Conservation (phyloP, 1,140 invertebrate species). For the Heliothis subflexa region DNA sequence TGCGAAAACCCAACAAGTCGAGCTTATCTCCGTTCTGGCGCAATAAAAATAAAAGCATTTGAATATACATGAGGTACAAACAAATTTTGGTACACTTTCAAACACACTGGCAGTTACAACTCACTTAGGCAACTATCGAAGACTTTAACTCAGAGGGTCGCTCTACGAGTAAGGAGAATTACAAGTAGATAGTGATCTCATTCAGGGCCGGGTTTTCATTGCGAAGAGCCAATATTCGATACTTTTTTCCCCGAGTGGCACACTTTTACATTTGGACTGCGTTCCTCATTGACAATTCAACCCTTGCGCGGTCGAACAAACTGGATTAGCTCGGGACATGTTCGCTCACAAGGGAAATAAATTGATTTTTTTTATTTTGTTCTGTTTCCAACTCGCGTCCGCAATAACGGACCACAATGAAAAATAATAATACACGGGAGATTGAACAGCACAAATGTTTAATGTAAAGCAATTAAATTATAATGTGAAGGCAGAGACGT, state of each 20-base stretch:
- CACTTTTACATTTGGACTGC: slow-evolving; percentile 77
- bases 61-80: not conserved
- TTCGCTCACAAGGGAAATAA: slow-evolving; percentile 78
- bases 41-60: not conserved
- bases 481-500: slow-evolving; percentile 14
- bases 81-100: not conserved
- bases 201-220: slow-evolving; percentile 64
- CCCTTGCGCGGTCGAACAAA: slow-evolving; percentile 83
- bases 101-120: slow-evolving; percentile 21
- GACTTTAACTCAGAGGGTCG: slow-evolving; percentile 44
- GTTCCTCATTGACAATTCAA: slow-evolving; percentile 82
- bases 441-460: slow-evolving; percentile 62
- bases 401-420: slow-evolving; percentile 73
- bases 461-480: slow-evolving; percentile 46
- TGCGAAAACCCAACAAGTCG: not conserved
- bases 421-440: slow-evolving; percentile 71
- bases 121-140: slow-evolving; percentile 43
- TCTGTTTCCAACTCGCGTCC: slow-evolving; percentile 66
- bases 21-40: not conserved
- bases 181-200: slow-evolving; percentile 64
- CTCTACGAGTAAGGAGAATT: slow-evolving; percentile 52
- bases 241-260: slow-evolving; percentile 62
- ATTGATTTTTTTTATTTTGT: slow-evolving; percentile 73
- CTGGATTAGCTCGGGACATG: slow-evolving; percentile 82
- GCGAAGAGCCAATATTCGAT: slow-evolving; percentile 68